Conservation (phyloP, 1,140 invertebrate genomes). For the Danaus plexippus region DNA sequence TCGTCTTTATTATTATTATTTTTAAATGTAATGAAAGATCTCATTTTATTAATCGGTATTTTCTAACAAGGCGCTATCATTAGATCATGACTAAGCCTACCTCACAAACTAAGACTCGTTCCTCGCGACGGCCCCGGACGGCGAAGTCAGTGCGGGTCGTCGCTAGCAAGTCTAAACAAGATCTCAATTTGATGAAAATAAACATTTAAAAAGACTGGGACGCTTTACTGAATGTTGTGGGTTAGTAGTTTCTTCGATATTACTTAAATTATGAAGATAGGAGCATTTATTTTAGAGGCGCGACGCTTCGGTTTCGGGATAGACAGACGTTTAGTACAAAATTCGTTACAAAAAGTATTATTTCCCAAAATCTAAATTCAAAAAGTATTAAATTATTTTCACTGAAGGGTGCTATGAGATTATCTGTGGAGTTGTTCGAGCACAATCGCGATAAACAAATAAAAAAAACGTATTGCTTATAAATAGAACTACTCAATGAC, state of each 20-base stretch:
- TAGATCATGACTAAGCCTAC: constrained; percentile 72
- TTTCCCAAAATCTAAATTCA: constrained; percentile 66
- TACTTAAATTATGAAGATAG: constrained; percentile 69
- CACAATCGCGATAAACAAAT: constrained; percentile 29
- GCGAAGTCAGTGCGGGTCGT: constrained; percentile 17
- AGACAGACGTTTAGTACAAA: constrained; percentile 66
- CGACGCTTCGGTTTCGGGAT: constrained; percentile 40
- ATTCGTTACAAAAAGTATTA: constrained; percentile 67
- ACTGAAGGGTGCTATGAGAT: constrained; percentile 47
- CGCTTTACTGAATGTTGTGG: constrained; percentile 72
- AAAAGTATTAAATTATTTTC: constrained; percentile 62
- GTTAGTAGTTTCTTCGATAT: constrained; percentile 70
- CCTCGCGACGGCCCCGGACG: constrained; percentile 26
- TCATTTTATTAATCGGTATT: constrained; percentile 73
- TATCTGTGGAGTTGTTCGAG: constrained; percentile 32
- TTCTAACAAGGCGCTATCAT: constrained; percentile 72
- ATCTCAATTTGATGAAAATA: constrained; percentile 72
- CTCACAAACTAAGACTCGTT: constrained; percentile 64
- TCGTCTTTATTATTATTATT: constrained; percentile 67
- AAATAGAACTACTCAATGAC: too few species aligned
- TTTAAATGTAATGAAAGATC: constrained; percentile 72
- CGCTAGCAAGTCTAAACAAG: constrained; percentile 67
- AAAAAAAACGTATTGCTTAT: not conserved
- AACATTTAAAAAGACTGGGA: constrained; percentile 71
- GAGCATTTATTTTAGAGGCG: constrained; percentile 63